Evolutionary conservation across 2,888 invertebrate species (phyloP).

Genomic region (Caenorhabditis sp.): DNA sequence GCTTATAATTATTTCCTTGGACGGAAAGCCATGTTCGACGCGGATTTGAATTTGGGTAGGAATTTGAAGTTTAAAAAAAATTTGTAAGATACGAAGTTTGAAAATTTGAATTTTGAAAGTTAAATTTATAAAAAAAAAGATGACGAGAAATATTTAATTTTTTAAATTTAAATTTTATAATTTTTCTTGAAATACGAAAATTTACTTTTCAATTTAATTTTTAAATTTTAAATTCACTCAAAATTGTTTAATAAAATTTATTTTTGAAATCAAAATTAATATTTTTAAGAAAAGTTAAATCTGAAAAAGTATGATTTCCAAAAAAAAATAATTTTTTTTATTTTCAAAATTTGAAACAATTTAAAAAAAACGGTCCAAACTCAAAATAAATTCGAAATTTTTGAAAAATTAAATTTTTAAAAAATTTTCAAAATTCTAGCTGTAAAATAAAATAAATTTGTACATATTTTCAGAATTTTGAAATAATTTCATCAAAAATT

Average conservation of each 20-base stretch:
- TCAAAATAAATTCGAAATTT: not conserved
- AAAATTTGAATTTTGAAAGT: too few relatives aligned
- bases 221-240: too few relatives aligned
- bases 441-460: too few relatives aligned
- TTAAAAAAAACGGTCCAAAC: not conserved
- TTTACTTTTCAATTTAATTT: not conserved
- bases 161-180: not conserved
- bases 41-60: constrained; percentile 91
- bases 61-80: too few relatives aligned
- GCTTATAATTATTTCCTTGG: constrained; percentile 97
- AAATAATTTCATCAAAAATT: too few relatives aligned
- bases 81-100: too few relatives aligned
- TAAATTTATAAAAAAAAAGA: too few relatives aligned
- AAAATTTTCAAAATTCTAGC: not conserved
- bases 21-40: constrained; percentile 98
- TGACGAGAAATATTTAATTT: not conserved
- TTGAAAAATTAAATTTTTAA: not conserved
- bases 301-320: too few relatives aligned
- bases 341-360: not conserved
- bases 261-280: too few relatives aligned
- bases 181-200: not conserved
- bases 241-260: not conserved
- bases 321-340: too few relatives aligned
- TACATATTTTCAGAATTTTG: too few relatives aligned
- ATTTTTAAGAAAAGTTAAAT: too few relatives aligned